Percentiles rank a stretch among this genome's conserved stretches.
phyloP scores from a whole-genome alignment of 2,797 vertebrate species.

The Philypnodon macrostomus region DNA sequence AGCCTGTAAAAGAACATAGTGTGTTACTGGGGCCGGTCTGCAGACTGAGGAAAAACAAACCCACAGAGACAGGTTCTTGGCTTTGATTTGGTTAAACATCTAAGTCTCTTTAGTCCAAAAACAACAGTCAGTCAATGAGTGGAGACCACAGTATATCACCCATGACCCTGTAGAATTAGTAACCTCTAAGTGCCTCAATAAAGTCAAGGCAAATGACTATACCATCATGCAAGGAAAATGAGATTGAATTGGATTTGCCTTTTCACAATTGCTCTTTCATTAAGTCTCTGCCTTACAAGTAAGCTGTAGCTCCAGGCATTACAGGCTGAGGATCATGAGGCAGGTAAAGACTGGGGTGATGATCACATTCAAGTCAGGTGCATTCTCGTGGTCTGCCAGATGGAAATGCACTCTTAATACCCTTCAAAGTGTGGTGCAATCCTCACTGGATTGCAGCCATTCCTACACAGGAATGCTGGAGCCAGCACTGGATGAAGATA shows the following conservation, averaged over 20 bases:
- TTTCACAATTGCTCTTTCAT: slow-evolving; percentile 54
- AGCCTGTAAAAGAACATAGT: slow-evolving; percentile 28
- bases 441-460: slow-evolving; percentile 29
- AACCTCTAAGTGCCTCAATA: slow-evolving; percentile 35
- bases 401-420: slow-evolving; percentile 38
- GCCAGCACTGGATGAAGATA: slow-evolving; percentile 34
- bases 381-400: slow-evolving; percentile 36
- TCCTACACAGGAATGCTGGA: slow-evolving; percentile 37
- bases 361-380: slow-evolving; percentile 61
- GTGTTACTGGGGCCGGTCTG: slow-evolving; percentile 21
- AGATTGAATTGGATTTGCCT: slow-evolving; percentile 50
- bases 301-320: slow-evolving; percentile 34
- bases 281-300: slow-evolving; percentile 33
- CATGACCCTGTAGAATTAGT: slow-evolving; percentile 21
- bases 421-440: slow-evolving; percentile 44
- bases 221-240: slow-evolving; percentile 30
- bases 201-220: slow-evolving; percentile 31
- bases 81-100: slow-evolving; percentile 45
- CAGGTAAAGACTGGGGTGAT: slow-evolving; percentile 25
- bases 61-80: slow-evolving; percentile 40
- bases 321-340: slow-evolving; percentile 24
- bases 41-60: slow-evolving; percentile 53
- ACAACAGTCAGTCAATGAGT: slow-evolving; percentile 33
- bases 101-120: slow-evolving; percentile 27
- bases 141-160: slow-evolving; percentile 29